Percentiles rank a stretch among this genome's conserved stretches.
Conservation (phyloP, 2,888 invertebrate species). For the Augiades crinisus region DNA sequence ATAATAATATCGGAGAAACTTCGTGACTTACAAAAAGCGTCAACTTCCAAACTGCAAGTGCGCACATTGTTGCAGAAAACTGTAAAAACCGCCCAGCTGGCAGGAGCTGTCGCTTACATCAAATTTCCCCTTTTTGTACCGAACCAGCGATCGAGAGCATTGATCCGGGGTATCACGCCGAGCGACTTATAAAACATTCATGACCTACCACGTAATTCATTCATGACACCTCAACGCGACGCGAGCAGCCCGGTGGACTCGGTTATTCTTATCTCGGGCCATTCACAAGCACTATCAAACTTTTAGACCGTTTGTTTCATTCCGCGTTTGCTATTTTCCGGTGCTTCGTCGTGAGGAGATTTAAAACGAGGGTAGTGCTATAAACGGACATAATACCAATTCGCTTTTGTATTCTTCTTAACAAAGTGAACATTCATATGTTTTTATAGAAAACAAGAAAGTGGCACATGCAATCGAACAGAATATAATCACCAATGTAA, state of each 20-base stretch:
- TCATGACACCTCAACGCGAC: conserved; percentile 56
- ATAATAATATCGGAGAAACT: too few species aligned
- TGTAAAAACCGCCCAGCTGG: conserved; percentile 17
- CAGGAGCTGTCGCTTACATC: conserved; percentile 27
- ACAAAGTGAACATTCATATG: too few species aligned
- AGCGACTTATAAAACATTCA: conserved; percentile 72
- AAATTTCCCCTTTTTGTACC: conserved; percentile 21
- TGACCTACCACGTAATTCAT: conserved; percentile 62
- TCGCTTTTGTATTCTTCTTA: too few species aligned
- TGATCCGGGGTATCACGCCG: conserved; percentile 52
- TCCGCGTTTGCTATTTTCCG: too few species aligned
- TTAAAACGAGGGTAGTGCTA: too few species aligned
- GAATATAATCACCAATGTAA: too few species aligned
- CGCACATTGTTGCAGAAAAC: conserved; percentile 12
- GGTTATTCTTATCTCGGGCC: conserved; percentile 33
- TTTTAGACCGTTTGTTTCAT: conserved; percentile 23
- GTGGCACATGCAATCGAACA: too few species aligned
- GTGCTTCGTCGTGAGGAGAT: too few species aligned
- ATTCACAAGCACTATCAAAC: conserved; percentile 25
- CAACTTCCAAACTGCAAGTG: background rate
- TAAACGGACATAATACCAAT: too few species aligned
- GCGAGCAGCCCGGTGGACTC: conserved; percentile 34
- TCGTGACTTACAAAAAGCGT: conserved; percentile 10
- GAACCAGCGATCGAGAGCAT: conserved; percentile 36
- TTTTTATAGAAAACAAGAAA: too few species aligned